These are phyloP conservation scores for Tipula confusa DNA, from an alignment of 2,888 invertebrate genomes.

Conservation along the genomic window DNA sequence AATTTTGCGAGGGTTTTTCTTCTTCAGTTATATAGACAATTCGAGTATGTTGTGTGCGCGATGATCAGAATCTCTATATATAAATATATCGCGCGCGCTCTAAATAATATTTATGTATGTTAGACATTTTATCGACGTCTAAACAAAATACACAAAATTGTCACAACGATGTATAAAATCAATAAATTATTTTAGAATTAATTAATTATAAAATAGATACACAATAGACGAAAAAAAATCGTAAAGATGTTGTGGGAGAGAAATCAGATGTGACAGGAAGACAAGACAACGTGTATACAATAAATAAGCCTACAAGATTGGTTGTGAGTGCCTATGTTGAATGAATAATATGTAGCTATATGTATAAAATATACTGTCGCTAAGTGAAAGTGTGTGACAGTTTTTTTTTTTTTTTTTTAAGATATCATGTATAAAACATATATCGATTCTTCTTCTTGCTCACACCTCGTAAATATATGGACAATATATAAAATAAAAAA, in stretches of 20 bases:
- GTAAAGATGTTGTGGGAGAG: neutral
- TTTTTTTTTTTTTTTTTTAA: too few relatives aligned
- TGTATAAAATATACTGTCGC: neutral
- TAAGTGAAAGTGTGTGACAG: constrained; percentile 16
- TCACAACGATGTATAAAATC: constrained; percentile 12
- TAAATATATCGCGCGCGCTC: too few relatives aligned
- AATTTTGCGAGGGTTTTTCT: constrained; percentile 20
- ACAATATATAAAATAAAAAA: neutral
- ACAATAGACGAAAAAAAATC: neutral
- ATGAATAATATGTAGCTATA: neutral
- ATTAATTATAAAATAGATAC: constrained; percentile 8
- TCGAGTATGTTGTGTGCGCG: neutral
- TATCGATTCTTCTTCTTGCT: neutral
- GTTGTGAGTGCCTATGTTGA: neutral
- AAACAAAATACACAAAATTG: neutral
- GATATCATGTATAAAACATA: neutral
- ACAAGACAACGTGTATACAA: neutral
- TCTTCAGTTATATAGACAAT: neutral
- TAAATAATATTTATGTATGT: neutral
- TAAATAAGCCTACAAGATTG: neutral
- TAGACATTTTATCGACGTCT: neutral
- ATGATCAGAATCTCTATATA: constrained; percentile 15
- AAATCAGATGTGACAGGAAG: constrained; percentile 25
- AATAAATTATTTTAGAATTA: constrained; percentile 5
- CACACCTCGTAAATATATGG: neutral